Conservation (phyloP, 2,797 vertebrate species). For the Pelodytes ibericus region DNA sequence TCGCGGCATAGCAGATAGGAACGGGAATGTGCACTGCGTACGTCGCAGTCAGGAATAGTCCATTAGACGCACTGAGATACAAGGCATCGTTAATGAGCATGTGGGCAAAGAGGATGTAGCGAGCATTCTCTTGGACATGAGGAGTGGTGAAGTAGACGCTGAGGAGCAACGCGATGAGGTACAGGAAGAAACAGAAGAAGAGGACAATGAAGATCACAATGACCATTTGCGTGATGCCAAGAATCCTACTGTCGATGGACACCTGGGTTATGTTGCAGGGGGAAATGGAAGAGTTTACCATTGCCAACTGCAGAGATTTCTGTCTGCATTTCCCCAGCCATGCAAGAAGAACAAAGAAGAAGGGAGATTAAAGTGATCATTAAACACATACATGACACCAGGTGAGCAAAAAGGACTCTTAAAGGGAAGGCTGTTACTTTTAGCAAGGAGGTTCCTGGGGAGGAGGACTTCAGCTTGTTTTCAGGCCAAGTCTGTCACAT, state of each 20-base stretch:
- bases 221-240: not conserved
- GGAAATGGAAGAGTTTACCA: not conserved
- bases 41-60: not conserved
- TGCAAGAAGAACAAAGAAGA: not conserved
- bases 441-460: no score
- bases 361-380: no score
- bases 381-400: no score
- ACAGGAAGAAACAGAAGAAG: slow-evolving; percentile 7
- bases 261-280: not conserved
- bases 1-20: not conserved
- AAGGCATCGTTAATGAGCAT: slow-evolving; percentile 20
- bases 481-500: no score
- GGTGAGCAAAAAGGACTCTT: no score
- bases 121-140: slow-evolving; percentile 1
- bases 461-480: no score
- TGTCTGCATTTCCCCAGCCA: not conserved
- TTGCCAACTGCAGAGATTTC: not conserved
- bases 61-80: not conserved
- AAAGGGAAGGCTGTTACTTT: no score
- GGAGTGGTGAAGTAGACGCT: slow-evolving; percentile 10
- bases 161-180: not conserved
- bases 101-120: slow-evolving; percentile 24
- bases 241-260: not conserved
- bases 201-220: not conserved
- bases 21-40: not conserved